Conservation (phyloP, 2,797 vertebrate species). For the Trachops cirrhosus region DNA sequence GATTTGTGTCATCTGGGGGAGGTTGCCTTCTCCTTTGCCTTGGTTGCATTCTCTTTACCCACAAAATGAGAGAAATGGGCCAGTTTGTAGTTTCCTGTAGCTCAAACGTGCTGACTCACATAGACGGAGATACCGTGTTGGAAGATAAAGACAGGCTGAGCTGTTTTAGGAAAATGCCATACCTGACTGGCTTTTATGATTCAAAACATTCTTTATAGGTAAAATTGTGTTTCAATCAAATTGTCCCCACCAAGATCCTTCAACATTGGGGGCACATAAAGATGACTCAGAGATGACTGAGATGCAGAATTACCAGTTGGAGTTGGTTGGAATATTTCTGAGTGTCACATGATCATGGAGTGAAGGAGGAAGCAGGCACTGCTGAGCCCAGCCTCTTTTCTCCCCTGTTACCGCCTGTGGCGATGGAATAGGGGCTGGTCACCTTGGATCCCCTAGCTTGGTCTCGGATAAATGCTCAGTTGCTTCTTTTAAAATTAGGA, state of each 20-base stretch:
- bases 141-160: background rate
- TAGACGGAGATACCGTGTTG: background rate
- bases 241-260: background rate
- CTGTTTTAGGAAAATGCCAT: background rate
- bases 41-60: background rate
- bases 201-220: background rate
- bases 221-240: background rate
- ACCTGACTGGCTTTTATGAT: background rate
- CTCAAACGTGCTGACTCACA: background rate
- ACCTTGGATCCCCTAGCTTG: background rate
- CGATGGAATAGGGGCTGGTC: background rate
- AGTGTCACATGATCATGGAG: background rate
- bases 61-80: background rate
- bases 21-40: background rate
- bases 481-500: background rate
- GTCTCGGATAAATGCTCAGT: background rate
- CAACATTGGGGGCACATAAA: background rate
- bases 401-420: no score
- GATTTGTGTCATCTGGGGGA: background rate
- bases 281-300: background rate
- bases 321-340: background rate
- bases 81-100: background rate
- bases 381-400: background rate
- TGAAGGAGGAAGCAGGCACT: fast-evolving
- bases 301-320: background rate